Percentiles rank a stretch among this genome's conserved stretches.
Evolutionary conservation across 2,888 invertebrate genomes (phyloP).

Genomic region (Myopa tessellatipennis): DNA sequence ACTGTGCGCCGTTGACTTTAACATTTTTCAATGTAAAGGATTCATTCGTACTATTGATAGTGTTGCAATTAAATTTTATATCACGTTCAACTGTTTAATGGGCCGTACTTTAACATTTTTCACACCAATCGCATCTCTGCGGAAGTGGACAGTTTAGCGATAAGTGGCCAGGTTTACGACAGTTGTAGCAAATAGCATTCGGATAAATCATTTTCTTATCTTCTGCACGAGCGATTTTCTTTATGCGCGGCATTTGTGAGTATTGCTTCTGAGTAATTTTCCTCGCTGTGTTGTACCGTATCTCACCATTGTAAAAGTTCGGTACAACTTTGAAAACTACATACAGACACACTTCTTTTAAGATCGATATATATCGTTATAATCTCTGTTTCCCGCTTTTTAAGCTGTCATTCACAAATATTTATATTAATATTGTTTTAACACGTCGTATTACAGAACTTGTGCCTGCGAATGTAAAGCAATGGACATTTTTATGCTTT

Average conservation of each 20-base stretch:
- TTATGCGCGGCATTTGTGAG: neutral
- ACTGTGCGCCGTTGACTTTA: constrained; percentile 11
- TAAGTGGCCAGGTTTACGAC: constrained; percentile 27
- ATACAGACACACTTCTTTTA: too few species aligned
- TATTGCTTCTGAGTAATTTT: too few species aligned
- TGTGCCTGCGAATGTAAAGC: too few species aligned
- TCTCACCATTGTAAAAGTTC: too few species aligned
- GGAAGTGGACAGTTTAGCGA: constrained; percentile 26
- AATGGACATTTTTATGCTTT: too few species aligned
- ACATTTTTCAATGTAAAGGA: constrained; percentile 16
- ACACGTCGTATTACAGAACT: too few species aligned
- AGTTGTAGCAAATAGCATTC: constrained; percentile 28
- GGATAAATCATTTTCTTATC: neutral
- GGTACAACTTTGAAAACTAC: too few species aligned
- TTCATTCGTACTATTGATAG: constrained; percentile 14
- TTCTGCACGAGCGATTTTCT: neutral
- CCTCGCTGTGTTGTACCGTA: too few species aligned
- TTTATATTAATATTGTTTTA: too few species aligned
- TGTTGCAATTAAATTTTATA: neutral
- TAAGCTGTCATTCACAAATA: too few species aligned
- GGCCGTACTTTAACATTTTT: constrained; percentile 1
- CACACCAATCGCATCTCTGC: constrained; percentile 24
- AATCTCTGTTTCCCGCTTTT: too few species aligned
- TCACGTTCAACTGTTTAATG: neutral
- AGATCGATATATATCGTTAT: too few species aligned